Conservation (phyloP, 2,797 vertebrate species). For the Lutjanus argentimaculatus region DNA sequence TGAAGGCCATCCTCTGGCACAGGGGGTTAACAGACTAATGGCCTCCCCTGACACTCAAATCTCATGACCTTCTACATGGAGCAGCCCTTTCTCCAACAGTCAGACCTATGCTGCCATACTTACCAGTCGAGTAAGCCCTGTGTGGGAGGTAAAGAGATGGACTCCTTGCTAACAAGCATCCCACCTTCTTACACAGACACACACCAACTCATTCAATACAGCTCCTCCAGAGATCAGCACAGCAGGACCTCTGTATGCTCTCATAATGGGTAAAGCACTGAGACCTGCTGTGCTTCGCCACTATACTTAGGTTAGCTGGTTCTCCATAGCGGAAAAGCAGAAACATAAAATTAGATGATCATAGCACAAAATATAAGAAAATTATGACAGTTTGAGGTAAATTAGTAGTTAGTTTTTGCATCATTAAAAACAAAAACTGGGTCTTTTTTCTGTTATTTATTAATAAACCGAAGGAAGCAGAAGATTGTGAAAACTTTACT, state of each 20-base stretch:
- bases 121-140: conserved; percentile 27
- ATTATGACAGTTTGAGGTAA: neutral
- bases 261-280: neutral
- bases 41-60: conserved; percentile 60
- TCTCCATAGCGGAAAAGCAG: neutral
- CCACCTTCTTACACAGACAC: conserved; percentile 14
- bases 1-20: conserved; percentile 62
- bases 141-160: conserved; percentile 38
- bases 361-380: neutral
- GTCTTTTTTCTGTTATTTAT: conserved; percentile 14
- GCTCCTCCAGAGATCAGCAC: conserved; percentile 20
- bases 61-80: conserved; percentile 43
- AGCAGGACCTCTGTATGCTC: conserved; percentile 8
- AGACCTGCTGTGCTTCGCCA: neutral
- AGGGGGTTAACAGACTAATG: conserved; percentile 72
- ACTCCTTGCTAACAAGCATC: conserved; percentile 57
- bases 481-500: conserved; percentile 14
- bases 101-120: conserved; percentile 29
- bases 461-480: neutral
- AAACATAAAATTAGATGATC: neutral
- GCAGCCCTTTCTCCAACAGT: conserved; percentile 54
- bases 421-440: conserved; percentile 6
- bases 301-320: conserved; percentile 1
- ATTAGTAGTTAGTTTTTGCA: neutral
- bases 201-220: conserved; percentile 15